Conservation (phyloP, 2,797 vertebrate genomes). For the Pelobates cultripes region DNA sequence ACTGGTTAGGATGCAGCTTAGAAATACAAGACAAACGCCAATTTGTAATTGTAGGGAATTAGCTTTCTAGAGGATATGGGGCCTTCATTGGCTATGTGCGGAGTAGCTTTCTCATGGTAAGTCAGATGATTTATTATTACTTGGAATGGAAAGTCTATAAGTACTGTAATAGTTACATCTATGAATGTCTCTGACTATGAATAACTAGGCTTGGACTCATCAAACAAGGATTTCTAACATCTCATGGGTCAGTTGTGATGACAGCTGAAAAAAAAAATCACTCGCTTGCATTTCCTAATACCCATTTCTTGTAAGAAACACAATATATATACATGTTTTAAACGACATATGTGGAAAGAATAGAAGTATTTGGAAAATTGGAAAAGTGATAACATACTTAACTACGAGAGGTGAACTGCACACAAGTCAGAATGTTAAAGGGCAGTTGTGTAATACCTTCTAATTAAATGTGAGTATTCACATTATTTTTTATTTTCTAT, state of each 20-base stretch:
- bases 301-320: not conserved
- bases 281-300: not conserved
- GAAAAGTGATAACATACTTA: no score
- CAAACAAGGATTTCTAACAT: not conserved
- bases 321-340: not conserved
- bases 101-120: not conserved
- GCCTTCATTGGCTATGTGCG: not conserved
- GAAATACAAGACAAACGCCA: not conserved
- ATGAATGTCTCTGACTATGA: not conserved
- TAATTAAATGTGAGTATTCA: no score
- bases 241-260: not conserved
- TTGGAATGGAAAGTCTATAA: not conserved
- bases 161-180: not conserved
- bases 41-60: slow-evolving; percentile 13
- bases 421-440: no score
- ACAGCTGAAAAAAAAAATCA: not conserved
- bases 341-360: not conserved
- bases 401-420: no score
- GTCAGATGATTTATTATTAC: not conserved
- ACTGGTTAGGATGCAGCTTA: not conserved
- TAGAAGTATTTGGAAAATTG: not conserved
- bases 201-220: not conserved
- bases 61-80: slow-evolving; percentile 3
- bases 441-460: no score
- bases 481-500: no score